Percentiles rank a stretch among this genome's conserved stretches.
These are phyloP conservation scores for Leptogaster cylindrica DNA, from an alignment of 2,888 invertebrate species.

Conservation along the genomic window DNA sequence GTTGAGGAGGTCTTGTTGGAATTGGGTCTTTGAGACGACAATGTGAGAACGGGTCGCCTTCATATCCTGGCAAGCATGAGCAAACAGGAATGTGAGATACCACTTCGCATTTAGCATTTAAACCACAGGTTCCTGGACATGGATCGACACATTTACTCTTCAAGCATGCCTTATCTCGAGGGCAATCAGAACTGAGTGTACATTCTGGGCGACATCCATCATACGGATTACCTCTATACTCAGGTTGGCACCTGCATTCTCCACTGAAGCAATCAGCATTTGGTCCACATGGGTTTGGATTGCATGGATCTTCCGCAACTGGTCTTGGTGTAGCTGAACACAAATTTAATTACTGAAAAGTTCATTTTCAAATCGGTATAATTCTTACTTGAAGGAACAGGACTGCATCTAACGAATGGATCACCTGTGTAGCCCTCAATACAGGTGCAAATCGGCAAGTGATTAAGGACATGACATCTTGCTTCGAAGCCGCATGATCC, in stretches of 20 bases:
- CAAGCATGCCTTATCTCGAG: conserved; percentile 71
- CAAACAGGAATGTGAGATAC: conserved; percentile 78
- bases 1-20: conserved; percentile 49
- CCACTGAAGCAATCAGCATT: conserved; percentile 74
- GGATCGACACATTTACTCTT: conserved; percentile 76
- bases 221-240: conserved; percentile 75
- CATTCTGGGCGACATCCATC: conserved; percentile 76
- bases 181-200: conserved; percentile 74
- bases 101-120: conserved; percentile 74
- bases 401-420: conserved; percentile 76
- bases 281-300: conserved; percentile 79
- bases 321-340: conserved; percentile 62
- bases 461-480: conserved; percentile 78
- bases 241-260: conserved; percentile 73
- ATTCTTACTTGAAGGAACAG: conserved; percentile 62
- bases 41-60: conserved; percentile 73
- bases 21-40: conserved; percentile 61
- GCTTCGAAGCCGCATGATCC: conserved; percentile 83
- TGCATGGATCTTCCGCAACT: conserved; percentile 65
- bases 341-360: background rate
- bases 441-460: conserved; percentile 81
- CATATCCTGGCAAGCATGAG: conserved; percentile 71
- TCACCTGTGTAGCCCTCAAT: conserved; percentile 77
- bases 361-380: too few species aligned
- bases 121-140: conserved; percentile 77